Evolutionary conservation across 2,797 vertebrate species (phyloP).

Genomic region (Typhlichthys eigenmanni): DNA sequence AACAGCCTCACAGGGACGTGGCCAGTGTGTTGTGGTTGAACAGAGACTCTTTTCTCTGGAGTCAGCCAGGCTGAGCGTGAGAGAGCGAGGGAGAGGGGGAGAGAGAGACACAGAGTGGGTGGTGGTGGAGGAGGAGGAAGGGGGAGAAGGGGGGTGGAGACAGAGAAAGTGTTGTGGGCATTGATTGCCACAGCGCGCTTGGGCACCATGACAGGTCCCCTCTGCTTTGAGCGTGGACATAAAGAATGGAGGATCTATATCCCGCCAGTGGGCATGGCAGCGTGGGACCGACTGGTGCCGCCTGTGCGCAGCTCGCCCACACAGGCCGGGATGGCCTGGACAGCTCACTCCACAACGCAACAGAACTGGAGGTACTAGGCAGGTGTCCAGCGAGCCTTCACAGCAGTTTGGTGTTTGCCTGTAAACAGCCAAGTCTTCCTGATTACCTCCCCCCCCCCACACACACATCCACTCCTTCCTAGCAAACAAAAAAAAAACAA

Average conservation of each 20-base stretch:
- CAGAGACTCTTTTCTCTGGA: conserved; percentile 85
- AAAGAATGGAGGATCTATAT: conserved; percentile 68
- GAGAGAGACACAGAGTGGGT: conserved; percentile 7
- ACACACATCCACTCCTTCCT: neutral
- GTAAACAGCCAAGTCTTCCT: conserved; percentile 55
- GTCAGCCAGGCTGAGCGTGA: conserved; percentile 83
- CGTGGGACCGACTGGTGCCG: conserved; percentile 69
- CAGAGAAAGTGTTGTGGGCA: conserved; percentile 62
- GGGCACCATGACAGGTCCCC: conserved; percentile 63
- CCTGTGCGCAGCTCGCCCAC: conserved; percentile 60
- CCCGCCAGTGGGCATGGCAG: conserved; percentile 68
- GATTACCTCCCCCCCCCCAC: conserved; percentile 46
- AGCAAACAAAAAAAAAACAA: neutral
- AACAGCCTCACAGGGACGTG: conserved; percentile 78
- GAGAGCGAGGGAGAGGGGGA: conserved; percentile 33
- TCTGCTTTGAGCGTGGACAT: conserved; percentile 56
- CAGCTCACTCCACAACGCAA: conserved; percentile 63
- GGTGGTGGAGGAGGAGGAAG: conserved; percentile 6
- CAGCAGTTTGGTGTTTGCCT: conserved; percentile 58
- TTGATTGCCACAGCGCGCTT: conserved; percentile 62
- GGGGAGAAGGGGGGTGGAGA: conserved; percentile 23
- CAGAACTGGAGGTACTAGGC: conserved; percentile 62
- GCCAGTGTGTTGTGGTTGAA: conserved; percentile 75
- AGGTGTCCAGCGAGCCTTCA: conserved; percentile 58
- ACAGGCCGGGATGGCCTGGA: conserved; percentile 71